These are phyloP conservation scores for Leptestheria dahalacensis DNA, from an alignment of 1,140 invertebrate genomes.

Conservation along the genomic window DNA sequence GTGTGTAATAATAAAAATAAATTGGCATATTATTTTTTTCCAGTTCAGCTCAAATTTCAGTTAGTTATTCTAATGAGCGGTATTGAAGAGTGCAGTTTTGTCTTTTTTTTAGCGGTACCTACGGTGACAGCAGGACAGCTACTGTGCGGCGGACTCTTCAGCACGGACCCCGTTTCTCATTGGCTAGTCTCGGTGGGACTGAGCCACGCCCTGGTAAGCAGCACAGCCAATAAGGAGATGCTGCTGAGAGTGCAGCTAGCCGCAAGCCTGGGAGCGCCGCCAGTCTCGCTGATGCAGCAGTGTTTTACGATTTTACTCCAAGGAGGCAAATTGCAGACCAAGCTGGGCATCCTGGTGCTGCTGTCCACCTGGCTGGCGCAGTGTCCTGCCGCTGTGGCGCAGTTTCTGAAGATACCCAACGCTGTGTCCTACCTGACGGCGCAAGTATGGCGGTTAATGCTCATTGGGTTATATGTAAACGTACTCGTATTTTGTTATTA, in stretches of 20 bases:
- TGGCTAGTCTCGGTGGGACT: constrained; percentile 91
- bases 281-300: constrained; percentile 76
- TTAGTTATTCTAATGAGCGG: too few relatives aligned
- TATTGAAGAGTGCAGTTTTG: too few relatives aligned
- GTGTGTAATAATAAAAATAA: too few relatives aligned
- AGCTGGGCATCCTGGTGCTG: constrained; percentile 82
- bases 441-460: too few relatives aligned
- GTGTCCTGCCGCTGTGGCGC: constrained; percentile 64
- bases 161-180: constrained; percentile 77
- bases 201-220: constrained; percentile 79
- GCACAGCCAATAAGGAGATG: constrained; percentile 76
- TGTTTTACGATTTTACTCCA: constrained; percentile 63
- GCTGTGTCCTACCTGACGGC: constrained; percentile 72
- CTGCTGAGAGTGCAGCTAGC: constrained; percentile 81
- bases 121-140: constrained; percentile 58
- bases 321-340: constrained; percentile 67
- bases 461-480: too few relatives aligned
- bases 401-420: constrained; percentile 67
- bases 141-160: constrained; percentile 87
- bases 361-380: constrained; percentile 76
- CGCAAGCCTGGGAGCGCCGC: constrained; percentile 63
- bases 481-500: constrained; percentile 20
- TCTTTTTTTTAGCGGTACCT: constrained; percentile 24
- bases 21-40: too few relatives aligned
- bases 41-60: too few relatives aligned